phyloP scores from a whole-genome alignment of 2,797 vertebrate species.

The Chelon auratus region DNA sequence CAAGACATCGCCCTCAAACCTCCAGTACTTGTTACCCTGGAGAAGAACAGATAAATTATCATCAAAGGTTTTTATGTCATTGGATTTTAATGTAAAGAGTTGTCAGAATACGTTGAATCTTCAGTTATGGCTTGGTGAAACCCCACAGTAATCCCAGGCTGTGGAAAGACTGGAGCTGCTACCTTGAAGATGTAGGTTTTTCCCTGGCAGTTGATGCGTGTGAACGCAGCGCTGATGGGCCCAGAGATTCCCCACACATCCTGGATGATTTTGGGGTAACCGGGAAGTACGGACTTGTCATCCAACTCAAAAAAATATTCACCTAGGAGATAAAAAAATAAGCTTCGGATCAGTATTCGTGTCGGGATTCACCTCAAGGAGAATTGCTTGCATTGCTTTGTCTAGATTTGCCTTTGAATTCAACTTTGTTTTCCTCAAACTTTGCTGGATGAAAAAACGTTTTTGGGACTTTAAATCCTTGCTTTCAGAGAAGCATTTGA shows the following conservation, averaged over 20 bases:
- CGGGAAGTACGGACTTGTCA: slow-evolving; percentile 85
- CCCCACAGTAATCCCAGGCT: not conserved
- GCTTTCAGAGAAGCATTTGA: not conserved
- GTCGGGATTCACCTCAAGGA: not conserved
- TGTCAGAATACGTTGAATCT: not conserved
- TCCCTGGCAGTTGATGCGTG: slow-evolving; percentile 96
- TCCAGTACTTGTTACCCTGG: slow-evolving; percentile 93
- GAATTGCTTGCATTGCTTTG: too few species aligned
- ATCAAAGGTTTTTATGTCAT: not conserved
- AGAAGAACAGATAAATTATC: not conserved
- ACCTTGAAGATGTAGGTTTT: slow-evolving; percentile 98
- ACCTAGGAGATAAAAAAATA: slow-evolving; percentile 75
- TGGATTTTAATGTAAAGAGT: not conserved
- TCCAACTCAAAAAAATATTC: slow-evolving; percentile 94
- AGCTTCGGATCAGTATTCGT: not conserved
- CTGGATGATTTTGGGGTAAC: slow-evolving; percentile 93
- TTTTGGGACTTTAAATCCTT: not conserved
- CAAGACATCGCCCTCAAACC: slow-evolving; percentile 89
- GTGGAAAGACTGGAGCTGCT: not conserved
- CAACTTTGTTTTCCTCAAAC: not conserved
- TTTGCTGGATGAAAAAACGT: not conserved
- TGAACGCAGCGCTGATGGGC: slow-evolving; percentile 94
- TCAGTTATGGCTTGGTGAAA: not conserved
- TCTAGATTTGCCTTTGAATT: too few species aligned
- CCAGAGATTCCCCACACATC: slow-evolving; percentile 94